These are phyloP conservation scores for Okamejei kenojei DNA, from an alignment of 2,797 vertebrate genomes.

Conservation along the genomic window DNA sequence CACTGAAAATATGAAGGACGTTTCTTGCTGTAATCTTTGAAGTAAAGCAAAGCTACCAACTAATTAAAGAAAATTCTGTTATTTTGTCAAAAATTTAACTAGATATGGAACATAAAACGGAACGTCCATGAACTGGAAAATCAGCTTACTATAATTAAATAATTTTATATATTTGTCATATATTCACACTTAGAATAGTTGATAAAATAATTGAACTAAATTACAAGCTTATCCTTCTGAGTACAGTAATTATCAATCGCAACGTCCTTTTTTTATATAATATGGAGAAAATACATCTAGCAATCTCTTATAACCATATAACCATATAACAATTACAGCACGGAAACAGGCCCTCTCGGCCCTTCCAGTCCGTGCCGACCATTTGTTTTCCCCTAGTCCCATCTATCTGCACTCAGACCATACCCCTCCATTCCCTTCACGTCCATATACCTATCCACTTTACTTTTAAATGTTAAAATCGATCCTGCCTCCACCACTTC, in stretches of 20 bases:
- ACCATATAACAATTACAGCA: no score
- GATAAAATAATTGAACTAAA: constrained; percentile 13
- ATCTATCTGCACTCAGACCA: no score
- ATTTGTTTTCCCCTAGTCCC: no score
- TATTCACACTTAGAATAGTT: background rate
- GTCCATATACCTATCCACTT: no score
- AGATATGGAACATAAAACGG: constrained; percentile 15
- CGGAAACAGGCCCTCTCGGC: no score
- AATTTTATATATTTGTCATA: background rate
- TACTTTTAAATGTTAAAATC: no score
- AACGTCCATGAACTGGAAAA: constrained; percentile 15
- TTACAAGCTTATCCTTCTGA: background rate
- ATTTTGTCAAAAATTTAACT: constrained; percentile 4
- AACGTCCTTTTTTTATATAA: no score
- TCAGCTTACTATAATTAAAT: background rate
- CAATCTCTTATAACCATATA: background rate
- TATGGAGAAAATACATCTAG: background rate
- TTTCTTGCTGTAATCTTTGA: constrained; percentile 9
- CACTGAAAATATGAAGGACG: constrained; percentile 9
- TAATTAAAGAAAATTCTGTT: background rate
- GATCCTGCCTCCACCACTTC: no score
- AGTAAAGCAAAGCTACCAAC: background rate
- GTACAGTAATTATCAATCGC: background rate
- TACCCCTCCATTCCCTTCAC: no score
- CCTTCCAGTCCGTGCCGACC: no score